These are phyloP conservation scores for Xiphophorus maculatus DNA, from an alignment of 2,113 vertebrate species.

Conservation along the genomic window DNA sequence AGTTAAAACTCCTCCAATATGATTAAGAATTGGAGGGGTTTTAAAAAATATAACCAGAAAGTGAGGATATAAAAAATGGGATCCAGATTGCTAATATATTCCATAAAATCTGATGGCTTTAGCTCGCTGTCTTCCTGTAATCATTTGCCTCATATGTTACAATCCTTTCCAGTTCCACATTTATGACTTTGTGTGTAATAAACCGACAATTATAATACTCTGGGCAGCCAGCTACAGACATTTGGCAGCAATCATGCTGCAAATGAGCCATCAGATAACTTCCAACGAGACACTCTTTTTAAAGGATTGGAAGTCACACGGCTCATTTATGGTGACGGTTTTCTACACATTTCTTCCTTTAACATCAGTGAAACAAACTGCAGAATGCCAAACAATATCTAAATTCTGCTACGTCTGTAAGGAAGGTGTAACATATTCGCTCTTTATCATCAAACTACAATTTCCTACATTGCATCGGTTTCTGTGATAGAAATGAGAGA, in stretches of 20 bases:
- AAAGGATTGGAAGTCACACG: neutral
- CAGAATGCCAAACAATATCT: conserved; percentile 17
- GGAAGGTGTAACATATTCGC: conserved; percentile 14
- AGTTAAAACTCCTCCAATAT: neutral
- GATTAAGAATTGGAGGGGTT: neutral
- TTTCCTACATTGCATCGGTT: conserved; percentile 27
- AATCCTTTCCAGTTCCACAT: neutral
- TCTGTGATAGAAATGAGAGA: conserved; percentile 40
- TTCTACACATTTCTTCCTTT: conserved; percentile 7
- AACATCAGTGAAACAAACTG: conserved; percentile 18
- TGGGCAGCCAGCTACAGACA: conserved; percentile 20
- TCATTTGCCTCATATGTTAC: neutral
- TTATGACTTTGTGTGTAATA: conserved; percentile 18
- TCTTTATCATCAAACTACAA: conserved; percentile 25
- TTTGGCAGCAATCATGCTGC: conserved; percentile 36
- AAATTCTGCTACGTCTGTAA: neutral
- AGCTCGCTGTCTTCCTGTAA: neutral
- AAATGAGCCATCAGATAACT: conserved; percentile 36
- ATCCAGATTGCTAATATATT: neutral
- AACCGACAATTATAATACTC: conserved; percentile 22
- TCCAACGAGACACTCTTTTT: conserved; percentile 24
- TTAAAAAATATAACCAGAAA: neutral
- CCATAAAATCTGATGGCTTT: neutral
- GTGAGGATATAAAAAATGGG: neutral
- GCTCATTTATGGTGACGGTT: neutral